A percentile compares a stretch with the other conserved stretches of the same genome.
Evolutionary conservation across 1,140 invertebrate species (phyloP).

Genomic region (Anastrepha obliqua): DNA sequence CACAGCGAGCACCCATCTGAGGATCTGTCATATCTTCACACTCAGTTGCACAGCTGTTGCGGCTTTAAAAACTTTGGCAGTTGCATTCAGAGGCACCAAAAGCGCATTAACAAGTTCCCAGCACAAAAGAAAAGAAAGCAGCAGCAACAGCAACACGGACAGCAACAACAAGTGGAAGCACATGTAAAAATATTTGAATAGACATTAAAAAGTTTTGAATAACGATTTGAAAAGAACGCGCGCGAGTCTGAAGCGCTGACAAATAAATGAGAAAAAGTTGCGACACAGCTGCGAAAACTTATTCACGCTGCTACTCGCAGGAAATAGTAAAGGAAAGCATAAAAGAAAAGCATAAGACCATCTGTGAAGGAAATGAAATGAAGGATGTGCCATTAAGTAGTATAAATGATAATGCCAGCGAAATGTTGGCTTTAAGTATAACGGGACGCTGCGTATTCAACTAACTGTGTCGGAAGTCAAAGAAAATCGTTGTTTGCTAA

Average conservation of each 20-base stretch:
- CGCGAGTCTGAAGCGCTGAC: background rate
- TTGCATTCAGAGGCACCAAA: background rate
- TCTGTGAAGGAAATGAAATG: background rate
- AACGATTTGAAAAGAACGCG: conserved; percentile 2
- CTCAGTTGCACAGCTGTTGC: background rate
- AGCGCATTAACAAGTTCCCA: background rate
- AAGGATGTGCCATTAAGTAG: background rate
- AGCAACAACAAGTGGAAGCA: background rate
- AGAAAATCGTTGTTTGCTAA: background rate
- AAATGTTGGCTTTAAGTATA: background rate
- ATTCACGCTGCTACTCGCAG: background rate
- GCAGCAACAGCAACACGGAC: background rate
- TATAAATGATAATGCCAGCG: background rate
- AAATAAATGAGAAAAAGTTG: conserved; percentile 28
- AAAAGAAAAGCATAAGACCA: background rate
- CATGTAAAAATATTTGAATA: conserved; percentile 14
- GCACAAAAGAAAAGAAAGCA: background rate
- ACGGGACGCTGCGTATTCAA: background rate
- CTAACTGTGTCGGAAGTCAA: background rate
- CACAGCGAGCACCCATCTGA: no score
- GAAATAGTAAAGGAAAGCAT: background rate
- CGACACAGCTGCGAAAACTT: background rate
- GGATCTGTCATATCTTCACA: background rate
- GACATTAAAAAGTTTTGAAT: conserved; percentile 20
- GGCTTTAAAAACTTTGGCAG: background rate